Base-by-base conservation (phyloP, 2,797 vertebrate genomes). In the Apogon hyalosoma region DNA sequence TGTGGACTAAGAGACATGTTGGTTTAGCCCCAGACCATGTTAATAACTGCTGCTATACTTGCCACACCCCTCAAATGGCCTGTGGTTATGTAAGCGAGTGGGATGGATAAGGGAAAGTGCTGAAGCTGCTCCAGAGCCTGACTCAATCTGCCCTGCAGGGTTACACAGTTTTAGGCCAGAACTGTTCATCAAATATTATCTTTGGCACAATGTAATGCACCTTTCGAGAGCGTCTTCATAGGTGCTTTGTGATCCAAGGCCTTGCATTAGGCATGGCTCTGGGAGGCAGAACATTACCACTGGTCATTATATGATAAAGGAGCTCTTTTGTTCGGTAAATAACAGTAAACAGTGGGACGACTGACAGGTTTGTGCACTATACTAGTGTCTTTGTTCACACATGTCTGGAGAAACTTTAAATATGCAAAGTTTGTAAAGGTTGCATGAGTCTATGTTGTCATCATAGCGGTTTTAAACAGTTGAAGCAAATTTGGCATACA, bases 71-170 rank as follows among this genome's bases (percentile, higher is more conserved):
- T 86, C 64, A 76, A 63, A 90, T 87, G 78, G 87, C 86, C 90
- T 6, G 59, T 83, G 88, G 90, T 89, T 89, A 87, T 91, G 79
- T 86, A 87, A 91, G 76, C 66, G 84, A 89, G 87, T 88, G 83
- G 84, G 85, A 69, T 88, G 88, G 76, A 88, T 82, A 74, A 83
- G 79, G 82, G 36, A 83, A 87, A 88, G 74, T 70, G 75, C 75
- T 84, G 85, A 85, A 81, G 78, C 86, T 63, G 77, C 83, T 89
- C 83, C 84, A 86, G 77, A 87, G 83, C 73, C 85, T 88, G 87
- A 85, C 81, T 90, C 88, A 89, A 53, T 85, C 36, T 80, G 76
- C 84, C 91, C 86, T 50, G 75, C 75, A 51, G 90, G 75, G 75
- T 53, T 87, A 75, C 60, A 78, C 75, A 77, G 67, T 87, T 90